These are phyloP conservation scores for Microcebus murinus DNA, from an alignment of 2,113 vertebrate species.

Conservation along the genomic window DNA sequence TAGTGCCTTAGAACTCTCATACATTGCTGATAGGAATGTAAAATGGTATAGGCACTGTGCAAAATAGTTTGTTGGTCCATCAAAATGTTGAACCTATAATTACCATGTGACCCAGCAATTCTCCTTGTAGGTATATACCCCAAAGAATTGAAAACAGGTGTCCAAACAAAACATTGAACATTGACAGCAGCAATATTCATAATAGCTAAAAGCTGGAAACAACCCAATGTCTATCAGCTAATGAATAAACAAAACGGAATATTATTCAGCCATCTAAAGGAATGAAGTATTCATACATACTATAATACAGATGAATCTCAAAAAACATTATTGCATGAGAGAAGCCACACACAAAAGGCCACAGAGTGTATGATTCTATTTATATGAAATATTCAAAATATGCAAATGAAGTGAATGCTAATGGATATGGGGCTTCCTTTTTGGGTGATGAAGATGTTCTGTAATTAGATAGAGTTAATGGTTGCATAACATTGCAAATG, in stretches of 20 bases:
- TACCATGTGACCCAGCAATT: not conserved
- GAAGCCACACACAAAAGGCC: not conserved
- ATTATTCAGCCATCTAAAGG: not conserved
- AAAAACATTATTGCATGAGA: not conserved
- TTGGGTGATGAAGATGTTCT: conserved; percentile 14
- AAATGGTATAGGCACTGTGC: not conserved
- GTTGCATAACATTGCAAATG: not conserved
- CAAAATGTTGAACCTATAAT: not conserved
- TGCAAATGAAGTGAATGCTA: not conserved
- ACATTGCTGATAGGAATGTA: not conserved
- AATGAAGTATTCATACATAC: not conserved
- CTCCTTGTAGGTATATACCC: not conserved
- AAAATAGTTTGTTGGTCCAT: not conserved
- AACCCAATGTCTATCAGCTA: not conserved
- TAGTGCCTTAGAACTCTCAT: not conserved
- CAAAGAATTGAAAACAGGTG: not conserved
- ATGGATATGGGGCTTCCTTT: not conserved
- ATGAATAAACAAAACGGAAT: not conserved
- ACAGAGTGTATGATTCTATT: not conserved
- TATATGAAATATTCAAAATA: conserved; percentile 36
- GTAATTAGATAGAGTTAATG: not conserved
- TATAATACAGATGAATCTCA: not conserved
- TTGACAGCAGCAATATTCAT: not conserved
- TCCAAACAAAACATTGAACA: conserved; percentile 43
- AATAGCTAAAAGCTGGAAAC: not conserved